Conservation (phyloP, 2,113 vertebrate species). For the Paramisgurnus dabryanus region DNA sequence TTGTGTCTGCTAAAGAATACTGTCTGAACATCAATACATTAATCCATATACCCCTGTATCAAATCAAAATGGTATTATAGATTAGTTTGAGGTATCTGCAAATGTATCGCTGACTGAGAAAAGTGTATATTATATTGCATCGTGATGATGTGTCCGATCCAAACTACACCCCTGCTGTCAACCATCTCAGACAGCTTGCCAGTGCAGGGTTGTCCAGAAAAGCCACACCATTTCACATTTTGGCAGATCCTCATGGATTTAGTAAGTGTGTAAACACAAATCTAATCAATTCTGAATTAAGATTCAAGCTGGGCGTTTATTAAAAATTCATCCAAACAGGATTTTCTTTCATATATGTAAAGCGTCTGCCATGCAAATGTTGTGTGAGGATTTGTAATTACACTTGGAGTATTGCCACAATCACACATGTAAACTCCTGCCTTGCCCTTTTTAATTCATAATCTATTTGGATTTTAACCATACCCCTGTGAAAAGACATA, state of each 20-base stretch:
- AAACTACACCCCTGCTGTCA: too few relatives aligned
- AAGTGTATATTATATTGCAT: too few relatives aligned
- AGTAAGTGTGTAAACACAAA: not conserved
- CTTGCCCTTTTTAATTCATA: conserved; percentile 26
- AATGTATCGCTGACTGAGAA: too few relatives aligned
- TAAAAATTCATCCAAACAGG: conserved; percentile 18
- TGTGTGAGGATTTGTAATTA: conserved; percentile 22
- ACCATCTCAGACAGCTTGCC: not conserved
- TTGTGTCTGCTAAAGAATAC: too few relatives aligned
- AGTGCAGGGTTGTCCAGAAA: not conserved
- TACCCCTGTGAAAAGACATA: not conserved
- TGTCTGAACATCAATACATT: too few relatives aligned
- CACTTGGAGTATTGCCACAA: conserved; percentile 12
- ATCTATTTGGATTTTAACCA: not conserved
- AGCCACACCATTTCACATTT: not conserved
- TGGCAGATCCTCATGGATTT: not conserved
- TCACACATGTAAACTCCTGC: not conserved
- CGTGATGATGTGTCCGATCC: too few relatives aligned
- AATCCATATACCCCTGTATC: too few relatives aligned
- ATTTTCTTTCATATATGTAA: conserved; percentile 10
- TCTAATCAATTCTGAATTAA: conserved; percentile 19
- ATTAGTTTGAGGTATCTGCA: too few relatives aligned
- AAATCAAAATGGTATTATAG: too few relatives aligned
- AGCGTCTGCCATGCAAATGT: not conserved
- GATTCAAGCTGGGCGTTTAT: conserved; percentile 10